Conservation (phyloP, 2,888 invertebrate species). For the Rotaria macrura region DNA sequence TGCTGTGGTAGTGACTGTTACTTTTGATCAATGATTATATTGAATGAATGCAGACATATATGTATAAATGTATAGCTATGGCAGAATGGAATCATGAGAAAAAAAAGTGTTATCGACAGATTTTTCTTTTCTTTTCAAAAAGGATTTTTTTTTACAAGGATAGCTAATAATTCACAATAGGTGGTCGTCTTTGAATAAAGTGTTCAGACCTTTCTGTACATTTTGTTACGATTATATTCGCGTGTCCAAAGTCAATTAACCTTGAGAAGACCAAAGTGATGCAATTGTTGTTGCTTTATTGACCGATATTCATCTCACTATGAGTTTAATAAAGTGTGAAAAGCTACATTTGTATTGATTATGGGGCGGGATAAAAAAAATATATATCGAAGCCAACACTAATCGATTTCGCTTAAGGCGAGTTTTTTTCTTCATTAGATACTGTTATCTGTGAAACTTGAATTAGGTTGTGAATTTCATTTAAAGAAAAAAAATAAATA, state of each 20-base stretch:
- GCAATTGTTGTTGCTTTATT: background rate
- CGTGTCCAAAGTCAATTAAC: background rate
- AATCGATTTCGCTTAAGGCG: background rate
- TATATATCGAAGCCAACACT: background rate
- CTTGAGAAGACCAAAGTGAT: background rate
- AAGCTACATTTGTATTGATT: background rate
- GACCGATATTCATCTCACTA: background rate
- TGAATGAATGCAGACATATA: background rate
- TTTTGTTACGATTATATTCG: background rate
- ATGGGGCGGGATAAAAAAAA: background rate
- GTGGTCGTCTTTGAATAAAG: background rate
- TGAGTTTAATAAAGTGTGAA: background rate
- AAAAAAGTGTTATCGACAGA: background rate
- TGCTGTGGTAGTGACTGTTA: background rate
- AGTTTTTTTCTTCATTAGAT: background rate
- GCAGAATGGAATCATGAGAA: background rate
- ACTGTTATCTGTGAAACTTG: no score
- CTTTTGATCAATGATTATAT: slow-evolving; percentile 1
- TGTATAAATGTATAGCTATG: no score
- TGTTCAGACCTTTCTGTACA: background rate
- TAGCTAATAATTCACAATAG: background rate
- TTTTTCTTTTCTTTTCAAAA: background rate
- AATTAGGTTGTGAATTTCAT: no score
- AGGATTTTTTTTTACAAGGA: background rate
- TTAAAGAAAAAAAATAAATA: no score